Conservation (phyloP, 2,797 vertebrate species). For the Sebastiscus albofasciatus region DNA sequence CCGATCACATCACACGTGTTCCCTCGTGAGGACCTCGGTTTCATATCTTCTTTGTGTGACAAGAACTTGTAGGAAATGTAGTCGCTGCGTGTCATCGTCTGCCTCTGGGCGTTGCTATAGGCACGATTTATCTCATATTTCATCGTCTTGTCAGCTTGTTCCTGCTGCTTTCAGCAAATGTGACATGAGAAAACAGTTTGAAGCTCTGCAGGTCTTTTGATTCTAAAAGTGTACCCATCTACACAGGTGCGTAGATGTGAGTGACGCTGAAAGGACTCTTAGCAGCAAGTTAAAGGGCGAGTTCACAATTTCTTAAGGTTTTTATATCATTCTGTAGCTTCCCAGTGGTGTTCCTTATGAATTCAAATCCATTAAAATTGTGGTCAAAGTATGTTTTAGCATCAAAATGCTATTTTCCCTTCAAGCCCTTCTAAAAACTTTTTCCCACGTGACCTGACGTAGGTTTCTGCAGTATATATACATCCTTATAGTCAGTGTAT, state of each 20-base stretch:
- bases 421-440: too few relatives aligned
- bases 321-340: too few relatives aligned
- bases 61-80: constrained; percentile 4
- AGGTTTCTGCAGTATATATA: background rate
- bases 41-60: constrained; percentile 20
- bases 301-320: too few relatives aligned
- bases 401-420: too few relatives aligned
- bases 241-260: background rate
- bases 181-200: constrained; percentile 9
- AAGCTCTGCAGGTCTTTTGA: constrained; percentile 1
- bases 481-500: background rate
- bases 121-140: constrained; percentile 22
- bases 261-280: background rate
- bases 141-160: constrained; percentile 31
- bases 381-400: too few relatives aligned
- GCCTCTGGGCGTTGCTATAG: constrained; percentile 29
- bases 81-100: background rate
- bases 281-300: background rate
- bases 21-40: background rate
- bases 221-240: constrained; percentile 1
- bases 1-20: constrained; percentile 10
- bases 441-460: background rate
- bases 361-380: too few relatives aligned
- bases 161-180: constrained; percentile 14
- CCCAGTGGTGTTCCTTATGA: too few relatives aligned